phyloP scores from a whole-genome alignment of 2,113 vertebrate species.

The Mesoclemmys tuberculata region DNA sequence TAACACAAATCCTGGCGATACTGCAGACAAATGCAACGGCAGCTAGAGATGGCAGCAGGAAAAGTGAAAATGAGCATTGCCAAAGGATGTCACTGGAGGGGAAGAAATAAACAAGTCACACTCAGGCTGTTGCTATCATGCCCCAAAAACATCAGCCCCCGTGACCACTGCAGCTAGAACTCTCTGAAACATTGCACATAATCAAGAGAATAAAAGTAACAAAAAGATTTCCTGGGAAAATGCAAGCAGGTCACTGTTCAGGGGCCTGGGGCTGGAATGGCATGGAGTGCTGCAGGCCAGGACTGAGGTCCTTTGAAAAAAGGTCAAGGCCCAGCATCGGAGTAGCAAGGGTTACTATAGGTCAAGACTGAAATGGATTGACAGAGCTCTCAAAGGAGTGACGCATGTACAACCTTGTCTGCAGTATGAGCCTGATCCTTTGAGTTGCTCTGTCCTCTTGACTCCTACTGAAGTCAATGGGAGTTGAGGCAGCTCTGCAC shows the following conservation, averaged over 20 bases:
- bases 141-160: too few species aligned
- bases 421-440: neutral
- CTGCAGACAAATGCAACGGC: neutral
- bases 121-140: too few species aligned
- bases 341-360: neutral
- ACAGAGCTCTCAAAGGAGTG: neutral
- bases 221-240: neutral
- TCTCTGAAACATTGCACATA: neutral
- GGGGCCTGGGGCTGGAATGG: neutral
- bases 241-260: neutral
- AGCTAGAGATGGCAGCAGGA: neutral
- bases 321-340: neutral
- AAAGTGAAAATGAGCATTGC: neutral
- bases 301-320: neutral
- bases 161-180: too few species aligned
- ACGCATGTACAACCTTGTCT: neutral
- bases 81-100: neutral
- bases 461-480: neutral
- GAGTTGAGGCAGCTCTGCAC: slow-evolving; percentile 1
- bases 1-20: neutral
- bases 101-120: too few species aligned
- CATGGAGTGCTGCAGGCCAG: neutral
- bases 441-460: neutral
- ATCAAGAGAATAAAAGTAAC: neutral
- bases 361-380: neutral